Evolutionary conservation across 2,113 vertebrate genomes (phyloP), one percentile per base, ranked within the genome.

Genomic region (Anas platyrhynchos): DNA sequence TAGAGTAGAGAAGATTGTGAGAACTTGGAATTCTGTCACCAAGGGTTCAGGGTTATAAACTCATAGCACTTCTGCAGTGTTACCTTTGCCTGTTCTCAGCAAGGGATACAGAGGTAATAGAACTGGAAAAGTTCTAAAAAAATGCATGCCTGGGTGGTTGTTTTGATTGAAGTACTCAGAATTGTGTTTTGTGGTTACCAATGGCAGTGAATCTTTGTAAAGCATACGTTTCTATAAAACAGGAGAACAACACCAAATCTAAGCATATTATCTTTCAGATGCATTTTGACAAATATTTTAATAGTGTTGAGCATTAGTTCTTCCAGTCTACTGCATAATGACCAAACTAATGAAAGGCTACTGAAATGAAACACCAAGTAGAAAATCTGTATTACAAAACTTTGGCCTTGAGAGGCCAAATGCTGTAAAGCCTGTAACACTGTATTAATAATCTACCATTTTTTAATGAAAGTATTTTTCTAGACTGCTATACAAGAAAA

Each of bases 221-320:
- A 62, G 15, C 20, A 73, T 65, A 32, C 15, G 41, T 4, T 16
- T n/a, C 4, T 29, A 34, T 52, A 46, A 82, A 63, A 7, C 11
- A 68, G 29, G 59, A 41, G 56, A 77, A 68, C 52, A 54, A 8
- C 14, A 7, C 29, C 6, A 63, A 6, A 65, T 61, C 5, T 44
- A 86, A 54, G 22, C 46, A 29, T 22, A 1, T 43, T 7, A 29
- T 67, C 36, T 92, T 73, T 86, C 48, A 50, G 32, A 58, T 34
- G 2, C 5, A 7, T 52, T 71, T 74, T 31, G 26, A 26, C 13
- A 46, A 2, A 0, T 34, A 32, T 34, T 34, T 11, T 5, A 90
- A 54, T 4, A 67, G 7, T 1, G 0, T 4, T 54, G 9, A 2
- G 1, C 7, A 32, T 14, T 58, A 16, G 0, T 0, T 55, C 6